Base-by-base conservation (phyloP, 2,888 invertebrate species). In the Brenthis daphne region DNA sequence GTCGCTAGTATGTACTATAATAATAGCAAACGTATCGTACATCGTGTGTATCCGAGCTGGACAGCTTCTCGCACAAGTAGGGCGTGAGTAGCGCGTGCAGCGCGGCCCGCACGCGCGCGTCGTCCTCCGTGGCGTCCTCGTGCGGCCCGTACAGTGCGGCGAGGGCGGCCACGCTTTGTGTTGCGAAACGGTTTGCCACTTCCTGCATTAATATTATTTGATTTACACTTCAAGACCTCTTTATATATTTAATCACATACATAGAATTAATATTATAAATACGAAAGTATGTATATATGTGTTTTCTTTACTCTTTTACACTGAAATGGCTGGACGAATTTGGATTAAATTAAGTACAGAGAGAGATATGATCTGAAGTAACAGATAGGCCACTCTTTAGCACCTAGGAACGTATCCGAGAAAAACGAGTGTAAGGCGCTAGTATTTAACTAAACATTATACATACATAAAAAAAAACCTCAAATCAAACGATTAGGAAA, bases 151-250 rank as follows among this genome's bases (percentile, higher is more conserved):
- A 97, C 70, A 99, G 87, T 58, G 97, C 94, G 0, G 97, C 97
- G 80, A 98, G 95, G 0, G 99, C 98, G 64, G 94, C 89, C 6
- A 99, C 95, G 63, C 98, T 96, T 81, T 97, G 94, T 84, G 97
- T 96, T 0, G 99, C 99, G 76, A 99, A 92, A 77, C 96, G 95
- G 85, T 99, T 99, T n/a, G 97, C 95, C 29, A 97, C 95, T 88
- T 99, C 98, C 94, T 99, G 95, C 16, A 57, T 13, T 51, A 37
- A 43, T 24, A 48, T 61, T 5, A 12, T 16, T 48, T 12, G n/a
- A 0, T 14, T 53, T 13, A 16, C 8, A 53, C 16, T 53, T 2
- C 16, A 53, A 16, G 6, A 16, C 0, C 6, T 53, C 16, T 16
- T 16, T 16, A 16, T 8, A 16, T 13, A 16, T 51, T n/a, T 6